phyloP scores from a whole-genome alignment of 2,113 vertebrate genomes.

The Grus americana region DNA sequence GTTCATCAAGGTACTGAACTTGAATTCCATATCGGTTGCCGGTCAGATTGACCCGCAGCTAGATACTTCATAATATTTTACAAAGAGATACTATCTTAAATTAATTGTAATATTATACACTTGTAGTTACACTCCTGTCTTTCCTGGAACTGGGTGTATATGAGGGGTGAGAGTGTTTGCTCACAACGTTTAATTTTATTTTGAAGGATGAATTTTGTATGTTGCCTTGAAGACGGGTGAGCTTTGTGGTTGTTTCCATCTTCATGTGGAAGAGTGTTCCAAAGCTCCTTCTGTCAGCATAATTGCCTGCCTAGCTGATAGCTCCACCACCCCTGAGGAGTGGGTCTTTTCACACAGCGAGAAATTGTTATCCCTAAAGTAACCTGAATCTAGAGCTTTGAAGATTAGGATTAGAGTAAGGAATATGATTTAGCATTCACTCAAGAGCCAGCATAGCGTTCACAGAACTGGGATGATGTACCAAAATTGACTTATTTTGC shows the following conservation, averaged over 20 bases:
- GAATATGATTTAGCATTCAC: neutral
- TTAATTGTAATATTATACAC: neutral
- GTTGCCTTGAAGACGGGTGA: neutral
- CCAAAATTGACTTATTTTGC: constrained; percentile 35
- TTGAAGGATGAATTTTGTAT: neutral
- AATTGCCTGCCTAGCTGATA: neutral
- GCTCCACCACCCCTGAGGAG: neutral
- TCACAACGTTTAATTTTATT: neutral
- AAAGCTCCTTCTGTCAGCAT: neutral
- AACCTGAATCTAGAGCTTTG: constrained; percentile 5
- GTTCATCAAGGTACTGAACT: neutral
- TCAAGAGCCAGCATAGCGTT: neutral
- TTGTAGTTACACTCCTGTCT: neutral
- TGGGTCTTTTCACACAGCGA: neutral
- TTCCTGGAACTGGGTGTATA: neutral
- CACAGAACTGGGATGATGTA: neutral
- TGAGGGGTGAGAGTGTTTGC: neutral
- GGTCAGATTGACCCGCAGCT: neutral
- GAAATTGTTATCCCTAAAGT: neutral
- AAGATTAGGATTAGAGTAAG: constrained; percentile 41
- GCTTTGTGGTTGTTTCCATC: neutral
- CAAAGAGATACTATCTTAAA: neutral
- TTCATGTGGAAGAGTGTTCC: neutral
- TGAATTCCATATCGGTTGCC: neutral
- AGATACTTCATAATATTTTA: neutral